Evolutionary conservation across 2,888 invertebrate genomes (phyloP), one percentile per base, ranked within the genome.

Genomic region (Serrognathus titanus): DNA sequence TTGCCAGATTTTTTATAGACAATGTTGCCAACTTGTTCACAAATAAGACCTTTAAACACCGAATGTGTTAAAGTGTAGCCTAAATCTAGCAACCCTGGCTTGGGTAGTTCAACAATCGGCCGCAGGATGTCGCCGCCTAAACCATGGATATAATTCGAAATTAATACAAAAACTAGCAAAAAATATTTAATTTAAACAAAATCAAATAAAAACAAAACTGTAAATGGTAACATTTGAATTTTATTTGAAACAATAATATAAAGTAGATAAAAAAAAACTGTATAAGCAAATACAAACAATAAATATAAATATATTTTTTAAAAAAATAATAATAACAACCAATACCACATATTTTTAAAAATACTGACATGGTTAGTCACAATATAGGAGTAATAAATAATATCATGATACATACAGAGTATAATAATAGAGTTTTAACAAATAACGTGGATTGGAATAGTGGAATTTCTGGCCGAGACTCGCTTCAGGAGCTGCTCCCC

Each of bases 381-480:
- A 13, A 48, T 47, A 54, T 31, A 20, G 20, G 20, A 3, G 20
- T 20, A 54, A 48, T 36, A 49, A 48, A 39, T 52, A 35, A 45
- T 37, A 47, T 46, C 45, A n/a, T 20, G 35, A 45, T 46, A 24
- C 31, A 7, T 31, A 16, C 12, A 48, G 48, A 35, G 20, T 11
- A 11, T 49, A 39, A 48, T 8, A 35, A 16, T 16, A n/a, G 10
- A 45, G 13, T n/a, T 31, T 53, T 45, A 58, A 58, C 58, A 55
- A 50, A 94, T 88, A 66, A 94, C 93, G 79, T 92, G 88, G 48
- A 95, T 79, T 58, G 88, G 88, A 68, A 94, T 82, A 36, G 90
- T 88, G 71, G 90, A 88, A 76, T 92, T 87, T 72, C 88, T 89
- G 56, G 82, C 80, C 48, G 86, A 85, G 60, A 92, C 81, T 65